phyloP scores from a whole-genome alignment of 2,888 invertebrate species.

The Cantharis rufa region DNA sequence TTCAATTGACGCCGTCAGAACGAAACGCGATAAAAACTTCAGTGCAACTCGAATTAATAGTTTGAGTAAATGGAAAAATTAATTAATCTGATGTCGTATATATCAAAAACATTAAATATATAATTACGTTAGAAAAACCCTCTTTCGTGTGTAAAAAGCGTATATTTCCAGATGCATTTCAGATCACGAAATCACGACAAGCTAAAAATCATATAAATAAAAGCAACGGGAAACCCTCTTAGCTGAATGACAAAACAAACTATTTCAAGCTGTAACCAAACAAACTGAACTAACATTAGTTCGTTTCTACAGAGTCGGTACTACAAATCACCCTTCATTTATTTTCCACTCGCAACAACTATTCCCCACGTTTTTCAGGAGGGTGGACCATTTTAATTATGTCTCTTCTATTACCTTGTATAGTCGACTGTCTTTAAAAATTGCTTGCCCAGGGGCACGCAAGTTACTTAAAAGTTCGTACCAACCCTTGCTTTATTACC shows the following conservation, averaged over 20 bases:
- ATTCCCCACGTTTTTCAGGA: slow-evolving; percentile 21
- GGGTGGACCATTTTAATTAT: slow-evolving; percentile 39
- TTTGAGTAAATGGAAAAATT: neutral
- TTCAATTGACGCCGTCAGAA: neutral
- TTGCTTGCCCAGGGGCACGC: slow-evolving; percentile 24
- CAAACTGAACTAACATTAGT: slow-evolving; percentile 31
- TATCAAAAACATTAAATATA: neutral
- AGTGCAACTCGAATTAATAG: neutral
- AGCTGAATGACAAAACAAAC: slow-evolving; percentile 35
- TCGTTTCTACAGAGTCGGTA: slow-evolving; percentile 30
- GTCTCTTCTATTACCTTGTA: slow-evolving; percentile 32
- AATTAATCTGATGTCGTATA: neutral
- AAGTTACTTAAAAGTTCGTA: slow-evolving; percentile 26
- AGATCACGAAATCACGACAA: slow-evolving; percentile 25
- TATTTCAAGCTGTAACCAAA: slow-evolving; percentile 32
- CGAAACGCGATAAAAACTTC: neutral
- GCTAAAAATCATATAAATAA: slow-evolving; percentile 26
- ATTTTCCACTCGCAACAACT: slow-evolving; percentile 31
- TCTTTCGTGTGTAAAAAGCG: slow-evolving; percentile 16
- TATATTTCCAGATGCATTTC: slow-evolving; percentile 9
- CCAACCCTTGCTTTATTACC: slow-evolving; percentile 35
- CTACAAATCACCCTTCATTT: slow-evolving; percentile 40
- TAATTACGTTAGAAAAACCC: slow-evolving; percentile 11
- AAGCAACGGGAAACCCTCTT: slow-evolving; percentile 26
- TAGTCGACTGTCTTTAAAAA: slow-evolving; percentile 25